phyloP scores from a whole-genome alignment of 2,888 invertebrate species.

The Tetramorium bicarinatum region DNA sequence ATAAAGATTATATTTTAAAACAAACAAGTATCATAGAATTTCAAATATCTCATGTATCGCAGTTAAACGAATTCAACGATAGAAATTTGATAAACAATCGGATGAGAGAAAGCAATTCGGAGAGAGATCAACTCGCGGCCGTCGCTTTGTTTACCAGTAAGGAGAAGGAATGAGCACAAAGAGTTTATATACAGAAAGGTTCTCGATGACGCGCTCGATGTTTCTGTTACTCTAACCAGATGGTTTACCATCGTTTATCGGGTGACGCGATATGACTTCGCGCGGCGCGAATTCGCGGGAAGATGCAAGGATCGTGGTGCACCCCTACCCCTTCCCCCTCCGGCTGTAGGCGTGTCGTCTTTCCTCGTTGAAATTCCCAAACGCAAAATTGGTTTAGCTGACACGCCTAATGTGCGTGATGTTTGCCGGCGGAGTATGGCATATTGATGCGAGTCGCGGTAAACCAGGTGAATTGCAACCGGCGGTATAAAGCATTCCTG shows the following conservation, averaged over 20 bases:
- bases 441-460: slow-evolving; percentile 41
- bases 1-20: neutral
- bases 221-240: slow-evolving; percentile 36
- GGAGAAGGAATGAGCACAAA: slow-evolving; percentile 22
- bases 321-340: too few species aligned
- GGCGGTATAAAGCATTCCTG: neutral
- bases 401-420: slow-evolving; percentile 29
- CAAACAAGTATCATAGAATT: neutral
- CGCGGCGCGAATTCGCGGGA: slow-evolving; percentile 9
- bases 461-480: slow-evolving; percentile 18
- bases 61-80: neutral
- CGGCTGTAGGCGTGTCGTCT: slow-evolving; percentile 2
- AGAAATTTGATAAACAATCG: neutral
- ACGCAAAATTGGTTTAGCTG: slow-evolving; percentile 32
- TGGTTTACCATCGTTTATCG: slow-evolving; percentile 41
- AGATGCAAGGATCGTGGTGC: neutral
- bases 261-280: slow-evolving; percentile 40
- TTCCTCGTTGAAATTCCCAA: slow-evolving; percentile 34
- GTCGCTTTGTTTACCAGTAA: slow-evolving; percentile 9
- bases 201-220: slow-evolving; percentile 32
- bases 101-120: neutral
- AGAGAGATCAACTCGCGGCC: slow-evolving; percentile 11
- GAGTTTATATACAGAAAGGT: slow-evolving; percentile 1
- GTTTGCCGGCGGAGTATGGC: slow-evolving; percentile 29
- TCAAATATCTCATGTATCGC: too few species aligned